Percentiles rank a stretch among this genome's conserved stretches.
Conservation (phyloP, 2,113 vertebrate genomes). For the Callipepla squamata region DNA sequence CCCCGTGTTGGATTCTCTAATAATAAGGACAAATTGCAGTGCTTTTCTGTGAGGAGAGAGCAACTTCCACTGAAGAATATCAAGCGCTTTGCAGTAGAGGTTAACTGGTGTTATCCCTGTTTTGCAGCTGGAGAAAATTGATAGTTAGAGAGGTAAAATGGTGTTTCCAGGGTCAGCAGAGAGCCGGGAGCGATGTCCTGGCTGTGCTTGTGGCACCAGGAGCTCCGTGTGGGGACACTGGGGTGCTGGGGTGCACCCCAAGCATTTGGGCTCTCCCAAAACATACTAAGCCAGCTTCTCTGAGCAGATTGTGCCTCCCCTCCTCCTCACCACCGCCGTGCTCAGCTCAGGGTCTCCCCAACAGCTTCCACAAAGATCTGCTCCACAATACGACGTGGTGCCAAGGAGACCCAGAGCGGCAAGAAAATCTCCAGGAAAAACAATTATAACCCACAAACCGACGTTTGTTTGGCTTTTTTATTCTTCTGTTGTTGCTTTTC, state of each 20-base stretch:
- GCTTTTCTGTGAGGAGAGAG: background rate
- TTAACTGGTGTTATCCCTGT: background rate
- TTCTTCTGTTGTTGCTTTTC: background rate
- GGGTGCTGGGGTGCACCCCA: background rate
- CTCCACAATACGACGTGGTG: constrained; percentile 21
- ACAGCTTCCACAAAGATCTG: constrained; percentile 35
- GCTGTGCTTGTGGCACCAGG: fast-evolving
- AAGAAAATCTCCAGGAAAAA: constrained; percentile 22
- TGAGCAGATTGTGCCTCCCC: background rate
- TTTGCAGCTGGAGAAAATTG: constrained; percentile 20
- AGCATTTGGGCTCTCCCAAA: background rate
- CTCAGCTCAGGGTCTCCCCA: background rate
- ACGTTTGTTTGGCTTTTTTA: background rate
- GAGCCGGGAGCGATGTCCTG: fast-evolving
- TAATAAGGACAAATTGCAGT: background rate
- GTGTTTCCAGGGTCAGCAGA: background rate
- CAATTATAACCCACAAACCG: constrained; percentile 41
- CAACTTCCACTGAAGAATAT: background rate
- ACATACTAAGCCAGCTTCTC: fast-evolving
- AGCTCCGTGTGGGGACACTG: fast-evolving
- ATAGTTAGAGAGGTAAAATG: background rate
- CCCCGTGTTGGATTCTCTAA: background rate
- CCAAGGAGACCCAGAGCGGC: constrained; percentile 41
- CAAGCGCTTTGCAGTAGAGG: background rate
- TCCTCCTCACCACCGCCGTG: background rate